Evolutionary conservation across 2,888 invertebrate species (phyloP).

Genomic region (Ochlodes sylvanus): DNA sequence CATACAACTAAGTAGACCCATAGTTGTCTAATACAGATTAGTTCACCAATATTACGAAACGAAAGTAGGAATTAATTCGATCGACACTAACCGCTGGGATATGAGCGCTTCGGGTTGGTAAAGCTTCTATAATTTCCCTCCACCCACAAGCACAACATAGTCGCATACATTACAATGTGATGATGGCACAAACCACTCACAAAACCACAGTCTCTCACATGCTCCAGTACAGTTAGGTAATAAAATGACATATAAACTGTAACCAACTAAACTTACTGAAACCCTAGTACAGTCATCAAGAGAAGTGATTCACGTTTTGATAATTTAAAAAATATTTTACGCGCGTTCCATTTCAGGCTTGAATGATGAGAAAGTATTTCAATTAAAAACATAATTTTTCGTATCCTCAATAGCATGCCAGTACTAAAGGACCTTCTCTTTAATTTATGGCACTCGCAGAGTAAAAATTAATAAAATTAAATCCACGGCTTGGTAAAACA

Average conservation of each 20-base stretch:
- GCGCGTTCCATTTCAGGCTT: constrained; percentile 4
- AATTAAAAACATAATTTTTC: constrained; percentile 30
- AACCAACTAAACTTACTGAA: neutral
- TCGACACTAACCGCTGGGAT: too few relatives aligned
- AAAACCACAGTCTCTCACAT: too few relatives aligned
- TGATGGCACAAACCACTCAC: too few relatives aligned
- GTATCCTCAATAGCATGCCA: constrained; percentile 25
- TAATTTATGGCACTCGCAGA: constrained; percentile 24
- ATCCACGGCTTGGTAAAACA: neutral
- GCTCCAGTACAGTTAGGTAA: too few relatives aligned
- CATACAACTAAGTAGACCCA: neutral
- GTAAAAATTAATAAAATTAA: constrained; percentile 26
- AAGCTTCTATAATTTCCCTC: too few relatives aligned
- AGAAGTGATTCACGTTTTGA: constrained; percentile 8
- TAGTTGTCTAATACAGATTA: neutral
- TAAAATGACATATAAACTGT: too few relatives aligned
- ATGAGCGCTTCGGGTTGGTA: too few relatives aligned
- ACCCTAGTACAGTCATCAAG: constrained; percentile 6
- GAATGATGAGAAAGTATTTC: constrained; percentile 29
- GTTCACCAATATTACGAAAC: neutral
- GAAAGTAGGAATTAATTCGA: too few relatives aligned
- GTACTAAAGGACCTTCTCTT: constrained; percentile 22
- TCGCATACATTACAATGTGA: too few relatives aligned
- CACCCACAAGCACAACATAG: too few relatives aligned
- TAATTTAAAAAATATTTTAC: constrained; percentile 15